These are phyloP conservation scores for Listronotus bonariensis DNA, from an alignment of 1,140 invertebrate genomes.

Conservation along the genomic window DNA sequence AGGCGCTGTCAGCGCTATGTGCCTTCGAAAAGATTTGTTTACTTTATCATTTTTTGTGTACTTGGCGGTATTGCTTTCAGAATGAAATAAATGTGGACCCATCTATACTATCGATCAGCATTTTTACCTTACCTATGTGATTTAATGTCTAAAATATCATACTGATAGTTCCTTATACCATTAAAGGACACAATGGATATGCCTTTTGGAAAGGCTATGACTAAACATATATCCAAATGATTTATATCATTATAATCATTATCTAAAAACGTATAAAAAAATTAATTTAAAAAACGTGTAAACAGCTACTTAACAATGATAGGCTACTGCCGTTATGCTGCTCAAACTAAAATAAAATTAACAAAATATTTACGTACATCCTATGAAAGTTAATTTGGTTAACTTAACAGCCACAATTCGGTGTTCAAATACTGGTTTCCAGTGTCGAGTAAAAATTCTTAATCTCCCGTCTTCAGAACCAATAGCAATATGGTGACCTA, in stretches of 20 bases:
- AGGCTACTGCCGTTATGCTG: no score
- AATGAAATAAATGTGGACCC: no score
- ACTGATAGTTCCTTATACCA: constrained; percentile 30
- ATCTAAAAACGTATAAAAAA: constrained; percentile 26
- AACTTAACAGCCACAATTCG: constrained; percentile 46
- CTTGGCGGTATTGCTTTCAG: no score
- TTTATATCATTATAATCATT: constrained; percentile 28
- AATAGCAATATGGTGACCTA: constrained; percentile 46
- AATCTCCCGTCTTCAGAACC: constrained; percentile 50
- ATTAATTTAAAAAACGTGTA: background rate
- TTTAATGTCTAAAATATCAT: constrained; percentile 35
- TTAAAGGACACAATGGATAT: constrained; percentile 36
- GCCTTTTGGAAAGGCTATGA: constrained; percentile 30
- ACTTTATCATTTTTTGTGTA: no score
- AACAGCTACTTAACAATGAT: background rate
- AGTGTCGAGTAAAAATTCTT: constrained; percentile 45
- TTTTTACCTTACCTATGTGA: constrained; percentile 34
- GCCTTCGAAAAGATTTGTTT: no score
- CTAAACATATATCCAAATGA: constrained; percentile 29
- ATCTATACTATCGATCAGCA: no score
- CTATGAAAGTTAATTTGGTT: constrained; percentile 47
- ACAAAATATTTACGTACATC: constrained; percentile 24
- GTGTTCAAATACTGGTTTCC: constrained; percentile 41
- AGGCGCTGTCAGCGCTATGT: no score
- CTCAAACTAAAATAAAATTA: no score